Percentiles rank a stretch among this genome's conserved stretches.
Conservation (phyloP, 2,888 invertebrate species). For the Scelioninae gen. 1 region DNA sequence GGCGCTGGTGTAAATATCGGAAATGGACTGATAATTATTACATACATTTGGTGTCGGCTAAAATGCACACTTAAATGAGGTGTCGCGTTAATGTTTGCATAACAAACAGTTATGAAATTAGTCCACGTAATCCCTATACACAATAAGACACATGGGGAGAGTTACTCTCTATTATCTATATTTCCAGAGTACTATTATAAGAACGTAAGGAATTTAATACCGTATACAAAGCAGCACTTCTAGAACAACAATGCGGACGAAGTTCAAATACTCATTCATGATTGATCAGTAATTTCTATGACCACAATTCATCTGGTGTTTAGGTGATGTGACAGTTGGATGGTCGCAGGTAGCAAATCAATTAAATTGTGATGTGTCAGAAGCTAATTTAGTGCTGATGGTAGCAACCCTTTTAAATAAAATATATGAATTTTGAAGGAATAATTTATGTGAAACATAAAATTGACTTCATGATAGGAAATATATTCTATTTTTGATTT, state of each 20-base stretch:
- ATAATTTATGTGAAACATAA: no score
- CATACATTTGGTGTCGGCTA: constrained; percentile 41
- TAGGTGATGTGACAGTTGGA: neutral
- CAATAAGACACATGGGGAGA: constrained; percentile 13
- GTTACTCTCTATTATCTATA: constrained; percentile 32
- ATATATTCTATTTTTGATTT: no score
- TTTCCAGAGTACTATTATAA: constrained; percentile 25
- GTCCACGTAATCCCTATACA: constrained; percentile 20
- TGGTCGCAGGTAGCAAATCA: neutral
- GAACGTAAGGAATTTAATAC: constrained; percentile 15
- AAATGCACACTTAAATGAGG: constrained; percentile 50
- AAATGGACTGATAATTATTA: constrained; percentile 58
- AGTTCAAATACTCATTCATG: constrained; percentile 9
- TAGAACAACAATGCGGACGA: neutral
- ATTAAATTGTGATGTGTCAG: neutral
- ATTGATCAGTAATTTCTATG: neutral
- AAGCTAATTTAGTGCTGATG: neutral
- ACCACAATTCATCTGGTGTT: neutral
- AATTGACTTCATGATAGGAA: no score
- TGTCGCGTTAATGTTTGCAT: constrained; percentile 38
- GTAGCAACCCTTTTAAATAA: neutral
- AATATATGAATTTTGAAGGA: no score
- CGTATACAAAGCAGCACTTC: constrained; percentile 13
- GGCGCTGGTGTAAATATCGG: constrained; percentile 42
- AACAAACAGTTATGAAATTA: constrained; percentile 55